Evolutionary conservation across 1,140 invertebrate genomes (phyloP), one percentile per base, ranked within the genome.

Genomic region (Pararge aegeria): DNA sequence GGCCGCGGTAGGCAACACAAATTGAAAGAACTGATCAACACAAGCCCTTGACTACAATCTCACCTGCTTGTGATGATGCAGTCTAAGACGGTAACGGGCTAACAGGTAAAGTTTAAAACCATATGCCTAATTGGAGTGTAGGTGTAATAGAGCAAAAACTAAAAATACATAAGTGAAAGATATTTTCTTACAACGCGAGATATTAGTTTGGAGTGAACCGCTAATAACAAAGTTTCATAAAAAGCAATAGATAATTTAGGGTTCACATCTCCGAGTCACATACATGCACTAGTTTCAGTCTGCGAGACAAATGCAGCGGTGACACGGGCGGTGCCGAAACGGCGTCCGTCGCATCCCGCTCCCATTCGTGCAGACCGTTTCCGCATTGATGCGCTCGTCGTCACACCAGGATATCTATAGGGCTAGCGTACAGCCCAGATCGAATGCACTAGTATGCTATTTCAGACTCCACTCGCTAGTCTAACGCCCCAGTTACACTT

Each of bases 371-470:
- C 19, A 46, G 65, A 68, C 68, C 57, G 70, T 65, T 89, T 89
- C 85, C 85, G 85, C 85, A 89, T 89, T 87, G 82, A 74, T 75
- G 64, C 68, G 69, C 66, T 59, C 73, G 67, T 74, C 80, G 80
- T 79, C 81, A 83, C 73, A 68, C 62, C 55, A 58, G 73, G 75
- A 86, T 73, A 78, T 73, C 71, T 75, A 78, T 77, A 81, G 80
- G 46, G 79, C 62, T 20, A 55, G 75, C 65, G 30, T 49, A 44
- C 46, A 58, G 54, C 60, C 54, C 60, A 62, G 60, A 62, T 62
- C 60, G 60, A 62, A 62, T 62, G 60, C 53, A 56, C 58, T 61
- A 61, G 57, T 61, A 30, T 55, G 27, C 60, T 62, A 62, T 62
- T 62, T 62, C 48, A 56, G 60, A 52, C 30, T 62, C 38, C 48